A percentile compares a stretch with the other conserved stretches of the same genome.
Evolutionary conservation across 2,113 vertebrate genomes (phyloP).

Genomic region (Phycodurus eques): DNA sequence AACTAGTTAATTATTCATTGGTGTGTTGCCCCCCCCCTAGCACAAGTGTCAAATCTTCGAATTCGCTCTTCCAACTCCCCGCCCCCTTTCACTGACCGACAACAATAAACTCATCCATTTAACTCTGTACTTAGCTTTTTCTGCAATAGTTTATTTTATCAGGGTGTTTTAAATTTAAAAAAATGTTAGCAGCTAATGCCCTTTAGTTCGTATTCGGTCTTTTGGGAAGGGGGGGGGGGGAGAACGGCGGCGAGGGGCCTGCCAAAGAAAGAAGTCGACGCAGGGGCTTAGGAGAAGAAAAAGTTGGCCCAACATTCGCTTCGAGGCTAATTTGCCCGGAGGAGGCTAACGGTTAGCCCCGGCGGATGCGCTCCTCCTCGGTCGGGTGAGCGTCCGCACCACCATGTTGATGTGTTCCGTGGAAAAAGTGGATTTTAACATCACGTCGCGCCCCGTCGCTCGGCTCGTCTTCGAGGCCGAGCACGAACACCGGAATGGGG

Average conservation of each 20-base stretch:
- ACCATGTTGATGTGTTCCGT: slow-evolving; percentile 75
- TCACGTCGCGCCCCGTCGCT: slow-evolving; percentile 65
- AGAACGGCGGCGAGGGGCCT: slow-evolving; percentile 19
- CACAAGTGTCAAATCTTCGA: neutral
- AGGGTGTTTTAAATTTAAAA: slow-evolving; percentile 10
- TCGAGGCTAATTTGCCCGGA: slow-evolving; percentile 8
- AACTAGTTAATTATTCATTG: neutral
- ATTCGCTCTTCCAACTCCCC: slow-evolving; percentile 4
- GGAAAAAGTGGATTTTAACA: slow-evolving; percentile 75
- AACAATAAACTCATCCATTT: slow-evolving; percentile 17
- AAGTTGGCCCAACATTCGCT: slow-evolving; percentile 24
- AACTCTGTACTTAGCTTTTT: neutral
- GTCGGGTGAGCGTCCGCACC: neutral
- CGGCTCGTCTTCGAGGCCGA: slow-evolving; percentile 75
- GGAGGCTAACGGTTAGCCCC: slow-evolving; percentile 39
- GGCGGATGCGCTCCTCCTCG: slow-evolving; percentile 33
- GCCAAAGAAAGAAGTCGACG: slow-evolving; percentile 9
- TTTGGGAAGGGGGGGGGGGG: neutral
- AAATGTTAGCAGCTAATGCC: slow-evolving; percentile 8
- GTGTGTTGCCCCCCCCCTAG: neutral
- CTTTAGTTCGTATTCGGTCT: slow-evolving; percentile 23
- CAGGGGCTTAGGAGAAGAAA: neutral
- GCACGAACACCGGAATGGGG: slow-evolving; percentile 67
- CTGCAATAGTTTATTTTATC: slow-evolving; percentile 5
- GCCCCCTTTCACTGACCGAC: slow-evolving; percentile 38